Conservation (phyloP, 2,888 invertebrate genomes). For the Eupithecia exiguata region DNA sequence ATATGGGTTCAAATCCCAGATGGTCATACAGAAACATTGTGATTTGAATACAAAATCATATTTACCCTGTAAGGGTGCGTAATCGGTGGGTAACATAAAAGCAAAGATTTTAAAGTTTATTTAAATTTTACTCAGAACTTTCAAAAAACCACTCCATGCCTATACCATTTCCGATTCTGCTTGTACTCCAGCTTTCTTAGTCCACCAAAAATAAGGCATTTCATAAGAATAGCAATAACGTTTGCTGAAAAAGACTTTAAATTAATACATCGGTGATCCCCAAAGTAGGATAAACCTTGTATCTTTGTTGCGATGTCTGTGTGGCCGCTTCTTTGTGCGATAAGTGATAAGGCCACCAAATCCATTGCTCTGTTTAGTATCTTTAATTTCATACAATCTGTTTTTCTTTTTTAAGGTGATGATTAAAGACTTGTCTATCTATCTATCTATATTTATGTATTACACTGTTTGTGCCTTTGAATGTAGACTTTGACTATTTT, state of each 20-base stretch:
- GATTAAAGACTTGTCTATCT: too few relatives aligned
- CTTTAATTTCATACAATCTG: too few relatives aligned
- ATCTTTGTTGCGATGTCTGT: too few relatives aligned
- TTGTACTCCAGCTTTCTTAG: background rate
- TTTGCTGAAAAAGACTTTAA: too few relatives aligned
- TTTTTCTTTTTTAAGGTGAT: too few relatives aligned
- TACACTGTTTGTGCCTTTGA: too few relatives aligned
- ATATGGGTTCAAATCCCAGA: constrained; percentile 14
- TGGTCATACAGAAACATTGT: background rate
- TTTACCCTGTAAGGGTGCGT: background rate
- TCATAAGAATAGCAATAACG: background rate
- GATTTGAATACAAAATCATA: background rate
- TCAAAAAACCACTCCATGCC: background rate
- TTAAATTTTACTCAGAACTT: background rate
- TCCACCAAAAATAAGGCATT: background rate
- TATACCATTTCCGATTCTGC: background rate
- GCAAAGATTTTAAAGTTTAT: background rate
- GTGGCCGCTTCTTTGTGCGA: too few relatives aligned
- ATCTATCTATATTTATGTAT: too few relatives aligned
- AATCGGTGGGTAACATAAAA: background rate
- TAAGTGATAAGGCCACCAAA: too few relatives aligned
- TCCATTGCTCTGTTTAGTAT: too few relatives aligned
- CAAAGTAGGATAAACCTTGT: background rate
- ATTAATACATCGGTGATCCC: background rate
- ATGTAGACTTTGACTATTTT: constrained; percentile 47